Evolutionary conservation across 2,113 vertebrate species (phyloP), one percentile per base, ranked within the genome.

Genomic region (Poeciliopsis turrubarensis): DNA sequence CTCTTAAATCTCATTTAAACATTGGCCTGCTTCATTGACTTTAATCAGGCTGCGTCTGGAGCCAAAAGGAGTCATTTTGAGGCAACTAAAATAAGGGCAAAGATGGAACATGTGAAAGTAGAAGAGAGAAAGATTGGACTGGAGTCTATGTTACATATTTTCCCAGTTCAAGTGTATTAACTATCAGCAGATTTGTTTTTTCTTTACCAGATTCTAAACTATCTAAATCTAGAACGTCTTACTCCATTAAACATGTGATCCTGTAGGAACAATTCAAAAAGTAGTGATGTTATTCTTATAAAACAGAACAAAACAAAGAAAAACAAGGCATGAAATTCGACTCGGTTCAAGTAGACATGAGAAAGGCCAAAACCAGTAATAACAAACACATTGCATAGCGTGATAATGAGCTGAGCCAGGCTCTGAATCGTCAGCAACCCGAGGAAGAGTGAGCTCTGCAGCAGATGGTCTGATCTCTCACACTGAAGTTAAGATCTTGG

Each of bases 1-100:
- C 51, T 32, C 68, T n/a, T 34, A 83, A 78, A 65, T 68, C 65
- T 79, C 66, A 17, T 60, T 32, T 13, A 27, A 65, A 77, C 26
- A 78, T 37, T 39, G 30, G 22, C 60, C 70, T 57, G 29, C 69
- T 64, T 5, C 19, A 68, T 73, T 71, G 65, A 22, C 19, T 73
- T 63, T 69, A 60, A 51, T 66, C 1, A 12, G 22, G 60, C 34
- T 74, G 65, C 69, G 63, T 79, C 51, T 70, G 34, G 14, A 65
- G 41, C 29, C 17, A 31, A 15, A 14, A 54, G 8, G 32, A 31
- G 41, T 17, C 37, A 73, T 64, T 70, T 11, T 71, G n/a, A 80
- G 79, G 70, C 60, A 66, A 61, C 61, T 72, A 64, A 25, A 68
- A 68, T 64, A 22, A 34, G 34, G 72, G 29, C 65, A 47, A 1